These are phyloP conservation scores for Myrmophylax atrothorax DNA, from an alignment of 2,113 vertebrate species.

Conservation along the genomic window DNA sequence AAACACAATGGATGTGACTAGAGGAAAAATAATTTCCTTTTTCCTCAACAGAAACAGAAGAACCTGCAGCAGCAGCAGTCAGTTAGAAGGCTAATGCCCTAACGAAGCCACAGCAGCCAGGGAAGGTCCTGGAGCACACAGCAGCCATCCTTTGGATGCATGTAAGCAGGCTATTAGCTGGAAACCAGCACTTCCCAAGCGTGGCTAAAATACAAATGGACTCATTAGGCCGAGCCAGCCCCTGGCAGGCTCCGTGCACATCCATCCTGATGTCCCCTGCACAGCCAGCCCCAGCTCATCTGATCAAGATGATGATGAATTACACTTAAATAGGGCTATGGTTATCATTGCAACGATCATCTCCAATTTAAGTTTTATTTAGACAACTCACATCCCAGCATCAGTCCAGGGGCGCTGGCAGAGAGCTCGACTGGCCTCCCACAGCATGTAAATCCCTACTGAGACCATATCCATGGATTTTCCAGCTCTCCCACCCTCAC, in stretches of 20 bases:
- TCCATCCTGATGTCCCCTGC: background rate
- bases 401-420: background rate
- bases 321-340: background rate
- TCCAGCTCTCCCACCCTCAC: too few species aligned
- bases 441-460: background rate
- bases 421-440: background rate
- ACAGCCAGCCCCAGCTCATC: background rate
- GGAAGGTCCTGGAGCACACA: background rate
- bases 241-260: accelerated
- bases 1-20: background rate
- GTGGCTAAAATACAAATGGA: background rate
- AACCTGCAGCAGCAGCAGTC: background rate
- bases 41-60: background rate
- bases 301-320: background rate
- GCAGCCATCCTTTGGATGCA: background rate
- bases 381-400: background rate
- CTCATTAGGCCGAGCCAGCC: background rate
- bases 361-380: background rate
- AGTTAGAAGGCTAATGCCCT: background rate
- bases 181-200: background rate
- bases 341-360: background rate
- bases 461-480: accelerated
- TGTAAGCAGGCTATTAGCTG: background rate
- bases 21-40: background rate
- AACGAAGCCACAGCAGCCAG: background rate